These are phyloP conservation scores for Pelecanoides urinatrix DNA, from an alignment of 2,113 vertebrate species.

Conservation along the genomic window DNA sequence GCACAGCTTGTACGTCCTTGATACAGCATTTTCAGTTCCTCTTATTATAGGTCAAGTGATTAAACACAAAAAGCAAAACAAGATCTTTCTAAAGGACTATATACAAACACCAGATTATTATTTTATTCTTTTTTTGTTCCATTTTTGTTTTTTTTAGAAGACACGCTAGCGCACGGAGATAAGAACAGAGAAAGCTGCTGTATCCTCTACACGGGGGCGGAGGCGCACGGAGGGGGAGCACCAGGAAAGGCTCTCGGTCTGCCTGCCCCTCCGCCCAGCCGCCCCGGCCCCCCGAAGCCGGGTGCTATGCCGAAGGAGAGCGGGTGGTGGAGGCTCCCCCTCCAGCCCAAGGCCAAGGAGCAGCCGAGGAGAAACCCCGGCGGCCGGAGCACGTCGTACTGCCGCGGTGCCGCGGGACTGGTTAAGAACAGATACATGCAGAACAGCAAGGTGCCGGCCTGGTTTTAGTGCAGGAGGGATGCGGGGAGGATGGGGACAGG, in stretches of 20 bases:
- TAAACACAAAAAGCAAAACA: slow-evolving; percentile 71
- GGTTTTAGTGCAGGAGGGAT: slow-evolving; percentile 21
- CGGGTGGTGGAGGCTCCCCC: background rate
- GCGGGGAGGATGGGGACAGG: background rate
- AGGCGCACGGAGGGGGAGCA: background rate
- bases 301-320: background rate
- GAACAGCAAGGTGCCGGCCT: slow-evolving; percentile 55
- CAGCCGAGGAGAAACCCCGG: background rate
- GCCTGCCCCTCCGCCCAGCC: background rate
- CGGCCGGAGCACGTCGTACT: background rate
- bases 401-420: background rate
- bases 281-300: background rate
- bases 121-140: background rate
- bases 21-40: slow-evolving; percentile 72
- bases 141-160: slow-evolving; percentile 56
- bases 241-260: background rate
- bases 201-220: slow-evolving; percentile 62
- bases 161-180: slow-evolving; percentile 64
- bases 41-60: slow-evolving; percentile 69
- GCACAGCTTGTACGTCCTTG: slow-evolving; percentile 79
- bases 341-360: background rate
- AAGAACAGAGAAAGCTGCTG: slow-evolving; percentile 70
- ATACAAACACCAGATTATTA: slow-evolving; percentile 73
- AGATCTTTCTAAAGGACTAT: slow-evolving; percentile 75
- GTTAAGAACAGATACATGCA: slow-evolving; percentile 59